phyloP scores from a whole-genome alignment of 2,797 vertebrate genomes.

The Tangara arthus region DNA sequence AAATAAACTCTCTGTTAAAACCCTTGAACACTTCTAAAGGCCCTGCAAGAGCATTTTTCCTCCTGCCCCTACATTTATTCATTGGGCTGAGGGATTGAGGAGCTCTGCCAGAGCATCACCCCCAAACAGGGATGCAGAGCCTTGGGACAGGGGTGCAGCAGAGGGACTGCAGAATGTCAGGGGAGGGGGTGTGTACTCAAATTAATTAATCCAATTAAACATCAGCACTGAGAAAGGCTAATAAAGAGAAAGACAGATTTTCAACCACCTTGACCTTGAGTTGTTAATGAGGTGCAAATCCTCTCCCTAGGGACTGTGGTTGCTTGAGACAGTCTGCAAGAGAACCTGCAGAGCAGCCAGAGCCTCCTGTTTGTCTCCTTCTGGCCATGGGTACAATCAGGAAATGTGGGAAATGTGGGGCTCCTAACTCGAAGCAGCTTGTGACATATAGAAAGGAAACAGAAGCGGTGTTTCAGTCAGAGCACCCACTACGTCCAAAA shows the following conservation, averaged over 20 bases:
- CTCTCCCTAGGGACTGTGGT: not conserved
- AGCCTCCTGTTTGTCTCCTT: not conserved
- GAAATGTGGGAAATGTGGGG: not conserved
- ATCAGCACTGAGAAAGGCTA: not conserved
- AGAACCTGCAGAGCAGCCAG: not conserved
- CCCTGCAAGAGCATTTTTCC: not conserved
- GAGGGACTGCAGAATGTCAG: not conserved
- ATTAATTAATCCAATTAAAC: not conserved
- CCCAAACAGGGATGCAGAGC: not conserved
- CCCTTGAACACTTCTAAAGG: accelerated
- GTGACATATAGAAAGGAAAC: conserved; percentile 48
- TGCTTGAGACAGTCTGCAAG: not conserved
- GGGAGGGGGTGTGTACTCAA: not conserved
- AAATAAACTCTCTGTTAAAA: not conserved
- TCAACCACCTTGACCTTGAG: not conserved
- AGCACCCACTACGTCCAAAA: conserved; percentile 62
- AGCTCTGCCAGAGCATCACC: not conserved
- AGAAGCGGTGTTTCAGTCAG: conserved; percentile 29
- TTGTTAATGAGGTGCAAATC: not conserved
- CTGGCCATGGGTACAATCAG: not conserved
- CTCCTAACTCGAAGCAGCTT: conserved; percentile 27
- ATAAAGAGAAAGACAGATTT: not conserved
- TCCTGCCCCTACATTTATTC: not conserved
- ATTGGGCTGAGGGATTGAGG: accelerated
- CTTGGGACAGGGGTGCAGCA: not conserved